Evolutionary conservation across 2,113 vertebrate genomes (phyloP).

Genomic region (Mastomys coucha): DNA sequence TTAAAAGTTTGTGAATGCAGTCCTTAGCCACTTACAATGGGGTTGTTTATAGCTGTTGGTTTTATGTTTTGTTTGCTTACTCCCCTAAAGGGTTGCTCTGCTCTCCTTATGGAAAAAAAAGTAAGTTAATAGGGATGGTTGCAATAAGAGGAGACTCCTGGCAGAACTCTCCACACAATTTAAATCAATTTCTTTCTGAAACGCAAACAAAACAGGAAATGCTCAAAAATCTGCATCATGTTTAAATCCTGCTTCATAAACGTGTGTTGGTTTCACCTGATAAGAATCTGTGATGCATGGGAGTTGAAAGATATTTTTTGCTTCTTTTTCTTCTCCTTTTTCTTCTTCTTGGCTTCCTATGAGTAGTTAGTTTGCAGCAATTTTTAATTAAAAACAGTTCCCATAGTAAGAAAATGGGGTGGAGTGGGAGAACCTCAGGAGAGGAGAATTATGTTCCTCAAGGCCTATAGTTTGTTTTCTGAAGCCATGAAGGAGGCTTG

Average conservation of each 20-base stretch:
- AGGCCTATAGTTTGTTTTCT: conserved; percentile 73
- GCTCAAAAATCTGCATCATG: not conserved
- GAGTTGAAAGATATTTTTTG: conserved; percentile 70
- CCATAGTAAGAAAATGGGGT: conserved; percentile 68
- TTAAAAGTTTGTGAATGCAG: conserved; percentile 24
- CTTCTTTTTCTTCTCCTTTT: conserved; percentile 44
- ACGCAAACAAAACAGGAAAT: conserved; percentile 69
- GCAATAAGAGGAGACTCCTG: conserved; percentile 75
- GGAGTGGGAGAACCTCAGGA: conserved; percentile 55
- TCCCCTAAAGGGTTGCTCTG: conserved; percentile 61
- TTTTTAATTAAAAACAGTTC: conserved; percentile 90
- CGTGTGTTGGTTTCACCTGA: conserved; percentile 76
- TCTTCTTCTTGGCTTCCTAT: conserved; percentile 74
- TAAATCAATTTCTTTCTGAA: conserved; percentile 71
- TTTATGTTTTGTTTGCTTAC: conserved; percentile 65
- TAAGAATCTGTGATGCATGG: conserved; percentile 81
- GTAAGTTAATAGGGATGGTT: conserved; percentile 68
- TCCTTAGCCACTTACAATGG: conserved; percentile 52
- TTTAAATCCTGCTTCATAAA: conserved; percentile 77
- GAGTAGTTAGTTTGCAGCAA: conserved; percentile 87
- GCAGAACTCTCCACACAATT: conserved; percentile 70
- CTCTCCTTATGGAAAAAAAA: conserved; percentile 78
- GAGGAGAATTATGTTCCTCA: conserved; percentile 76
- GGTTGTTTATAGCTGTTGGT: conserved; percentile 27
- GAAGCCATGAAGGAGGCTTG: conserved; percentile 63